Evolutionary conservation across 2,113 vertebrate species (phyloP), one percentile per base, ranked within the genome.

Genomic region (Tupaia chinensis): DNA sequence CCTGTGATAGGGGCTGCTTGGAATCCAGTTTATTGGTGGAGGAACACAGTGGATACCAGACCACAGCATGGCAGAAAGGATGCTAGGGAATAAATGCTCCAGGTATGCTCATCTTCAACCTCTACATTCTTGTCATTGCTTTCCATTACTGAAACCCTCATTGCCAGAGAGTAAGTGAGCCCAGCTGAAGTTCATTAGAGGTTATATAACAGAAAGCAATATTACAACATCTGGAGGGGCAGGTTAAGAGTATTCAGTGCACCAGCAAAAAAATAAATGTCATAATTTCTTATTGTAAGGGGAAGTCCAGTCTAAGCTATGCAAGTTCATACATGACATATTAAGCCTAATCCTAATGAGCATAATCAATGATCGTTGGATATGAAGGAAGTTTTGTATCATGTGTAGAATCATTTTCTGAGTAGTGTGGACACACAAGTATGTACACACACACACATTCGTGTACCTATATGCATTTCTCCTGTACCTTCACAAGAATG

Each of bases 201-300:
- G 20, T 72, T 17, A 58, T 23, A 17, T 17, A 54, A 4, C 23
- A 72, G 29, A 61, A 72, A 82, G 22, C 58, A 29, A 9, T 23
- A 29, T 22, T 61, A 79, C 23, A 76, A 14, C 4, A 13, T 72
- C 79, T 63, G 17, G 27, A 29, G 34, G 3, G 4, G 15, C 1
- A 79, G 25, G 20, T 29, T 44, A 23, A 61, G 27, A 68, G 16
- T 68, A n/a, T 22, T 72, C 53, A 63, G 20, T 82, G 17, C 9
- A 66, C 25, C 34, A 60, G 32, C 29, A 89, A 95, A 95, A 95
- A 95, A 88, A 27, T 13, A 27, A 29, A 54, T 9, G 2, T 29
- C 44, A 11, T 13, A 23, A 73, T 44, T 81, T 89, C 11, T 65
- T 63, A 16, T 78, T 72, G 6, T 22, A 77, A 89, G 56, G 7